Evolutionary conservation across 2,888 invertebrate species (phyloP), one percentile per base, ranked within the genome.

Genomic region (Sinodicranocentrus sp.): DNA sequence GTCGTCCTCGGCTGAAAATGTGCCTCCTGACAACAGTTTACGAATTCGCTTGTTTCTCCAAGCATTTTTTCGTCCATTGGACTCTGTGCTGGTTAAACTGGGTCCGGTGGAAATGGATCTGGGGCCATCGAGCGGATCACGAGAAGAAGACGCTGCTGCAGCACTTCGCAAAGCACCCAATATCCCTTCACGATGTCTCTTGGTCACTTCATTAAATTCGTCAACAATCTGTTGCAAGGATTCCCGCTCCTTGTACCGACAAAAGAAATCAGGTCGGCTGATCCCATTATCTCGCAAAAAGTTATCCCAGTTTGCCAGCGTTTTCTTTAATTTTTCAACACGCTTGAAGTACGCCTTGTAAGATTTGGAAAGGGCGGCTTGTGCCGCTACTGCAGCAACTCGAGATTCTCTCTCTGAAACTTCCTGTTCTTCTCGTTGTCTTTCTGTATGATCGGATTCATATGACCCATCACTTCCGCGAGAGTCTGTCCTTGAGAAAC

Each of bases 131-230:
- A 1, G 5, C 10, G 33, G 21, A 19, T 76, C 65, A 39, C 23
- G 19, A 5, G 17, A 25, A 39, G 52, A 59, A 15, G 78, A 77
- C 0, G 65, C 73, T 2, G 57, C 80, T 19, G 80, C 80, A 15
- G 80, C 80, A 59, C 44, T 43, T 28, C 73, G 15, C 23, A 84
- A 44, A 1, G 84, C 82, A 2, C 43, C 73, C 13, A 86, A 26
- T n/a, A 86, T 77, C 15, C 87, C 87, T 25, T 84, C 86, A 17
- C 85, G 82, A 65, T 87, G 86, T 52, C 85, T 68, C 39, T 70
- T 79, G 13, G 85, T 87, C 15, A 86, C 82, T 65, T 85, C 80
- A 23, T 87, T 85, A 67, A 88, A 86, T 59, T 88, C 85, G 44
- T 86, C 85, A 25, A 88, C 84, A 61, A 86, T 86, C 59, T 86